Evolutionary conservation across 2,888 invertebrate genomes (phyloP).

Genomic region (Tanytarsus gracilentus): DNA sequence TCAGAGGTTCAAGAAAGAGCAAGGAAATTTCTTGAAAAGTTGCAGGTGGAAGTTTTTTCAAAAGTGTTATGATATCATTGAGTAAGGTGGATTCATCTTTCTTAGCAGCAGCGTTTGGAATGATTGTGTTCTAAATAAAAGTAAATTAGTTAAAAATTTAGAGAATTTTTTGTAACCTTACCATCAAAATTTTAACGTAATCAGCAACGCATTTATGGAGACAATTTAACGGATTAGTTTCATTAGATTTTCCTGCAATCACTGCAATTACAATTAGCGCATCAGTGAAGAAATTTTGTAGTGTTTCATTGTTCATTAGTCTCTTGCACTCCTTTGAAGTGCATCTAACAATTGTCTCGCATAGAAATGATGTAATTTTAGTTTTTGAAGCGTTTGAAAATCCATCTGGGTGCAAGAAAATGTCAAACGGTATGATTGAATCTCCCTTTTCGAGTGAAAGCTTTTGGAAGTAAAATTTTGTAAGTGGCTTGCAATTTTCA

Average conservation of each 20-base stretch:
- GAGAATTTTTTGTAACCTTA: background rate
- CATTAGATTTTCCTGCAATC: constrained; percentile 20
- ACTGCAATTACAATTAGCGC: background rate
- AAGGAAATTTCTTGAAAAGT: too few relatives aligned
- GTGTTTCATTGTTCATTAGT: constrained; percentile 35
- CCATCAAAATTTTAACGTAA: constrained; percentile 6
- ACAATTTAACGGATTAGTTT: background rate
- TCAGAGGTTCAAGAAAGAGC: constrained; percentile 10
- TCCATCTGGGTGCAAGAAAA: constrained; percentile 33
- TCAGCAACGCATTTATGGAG: constrained; percentile 16
- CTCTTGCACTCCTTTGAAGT: constrained; percentile 38
- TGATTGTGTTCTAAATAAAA: background rate
- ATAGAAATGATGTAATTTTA: constrained; percentile 30
- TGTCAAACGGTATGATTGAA: constrained; percentile 35
- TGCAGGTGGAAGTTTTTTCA: too few relatives aligned
- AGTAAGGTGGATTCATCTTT: background rate
- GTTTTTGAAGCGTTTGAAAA: background rate
- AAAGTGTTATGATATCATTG: background rate
- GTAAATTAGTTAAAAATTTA: too few relatives aligned
- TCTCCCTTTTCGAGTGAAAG: constrained; percentile 34
- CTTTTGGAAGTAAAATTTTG: constrained; percentile 38
- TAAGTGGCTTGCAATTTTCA: constrained; percentile 34
- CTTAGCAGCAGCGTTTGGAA: background rate
- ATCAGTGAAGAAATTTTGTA: constrained; percentile 29
- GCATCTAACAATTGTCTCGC: constrained; percentile 35